Evolutionary conservation across 2,113 vertebrate species (phyloP).

Genomic region (Sander vitreus): DNA sequence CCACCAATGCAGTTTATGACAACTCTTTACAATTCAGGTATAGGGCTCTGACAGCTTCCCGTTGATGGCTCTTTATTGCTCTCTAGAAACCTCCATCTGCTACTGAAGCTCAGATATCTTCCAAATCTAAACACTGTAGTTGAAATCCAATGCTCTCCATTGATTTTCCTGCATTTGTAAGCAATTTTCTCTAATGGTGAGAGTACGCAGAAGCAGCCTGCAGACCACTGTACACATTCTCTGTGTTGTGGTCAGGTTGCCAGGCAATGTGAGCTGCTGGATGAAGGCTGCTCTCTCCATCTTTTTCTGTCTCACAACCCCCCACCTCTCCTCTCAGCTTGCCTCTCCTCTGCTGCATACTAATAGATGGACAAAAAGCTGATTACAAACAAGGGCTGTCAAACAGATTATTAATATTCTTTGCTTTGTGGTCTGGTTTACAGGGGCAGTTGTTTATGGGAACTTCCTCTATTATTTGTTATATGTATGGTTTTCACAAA

Average conservation of each 20-base stretch:
- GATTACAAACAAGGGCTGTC: conserved; percentile 62
- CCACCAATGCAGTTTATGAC: conserved; percentile 50
- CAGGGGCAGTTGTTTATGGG: conserved; percentile 39
- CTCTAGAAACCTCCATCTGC: background rate
- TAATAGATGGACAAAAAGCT: conserved; percentile 71
- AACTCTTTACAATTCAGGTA: conserved; percentile 25
- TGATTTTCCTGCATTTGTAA: conserved; percentile 48
- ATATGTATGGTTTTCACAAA: conserved; percentile 22
- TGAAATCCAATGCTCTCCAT: conserved; percentile 14
- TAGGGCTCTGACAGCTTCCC: conserved; percentile 14
- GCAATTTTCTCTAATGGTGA: conserved; percentile 53
- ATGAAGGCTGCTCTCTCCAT: conserved; percentile 55
- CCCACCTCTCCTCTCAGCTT: conserved; percentile 51
- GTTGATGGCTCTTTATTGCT: conserved; percentile 21
- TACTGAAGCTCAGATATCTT: background rate
- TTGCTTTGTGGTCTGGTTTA: conserved; percentile 16
- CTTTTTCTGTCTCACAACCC: conserved; percentile 57
- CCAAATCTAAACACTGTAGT: conserved; percentile 10
- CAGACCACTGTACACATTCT: conserved; percentile 76
- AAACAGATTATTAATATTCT: conserved; percentile 67
- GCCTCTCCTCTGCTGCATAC: conserved; percentile 75
- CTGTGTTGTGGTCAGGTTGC: conserved; percentile 75
- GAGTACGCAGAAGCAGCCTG: conserved; percentile 58
- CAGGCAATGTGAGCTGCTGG: conserved; percentile 71
- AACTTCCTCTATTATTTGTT: conserved; percentile 35